Percentiles rank a stretch among this genome's conserved stretches.
phyloP scores from a whole-genome alignment of 2,888 invertebrate genomes.

The Meloe dianella region DNA sequence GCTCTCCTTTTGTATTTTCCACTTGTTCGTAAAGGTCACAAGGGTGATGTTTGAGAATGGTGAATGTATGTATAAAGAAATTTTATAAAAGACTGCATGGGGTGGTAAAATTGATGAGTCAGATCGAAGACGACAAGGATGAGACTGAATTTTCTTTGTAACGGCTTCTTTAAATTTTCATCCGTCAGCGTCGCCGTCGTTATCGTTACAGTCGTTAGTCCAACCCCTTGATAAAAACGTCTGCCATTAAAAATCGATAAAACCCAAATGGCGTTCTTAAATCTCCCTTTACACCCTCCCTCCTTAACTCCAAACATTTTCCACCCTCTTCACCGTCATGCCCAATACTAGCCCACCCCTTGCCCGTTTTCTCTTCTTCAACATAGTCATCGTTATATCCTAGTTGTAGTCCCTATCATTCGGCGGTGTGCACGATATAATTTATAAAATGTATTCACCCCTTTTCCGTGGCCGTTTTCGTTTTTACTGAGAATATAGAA shows the following conservation, averaged over 20 bases:
- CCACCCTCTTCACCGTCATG: conserved; percentile 14
- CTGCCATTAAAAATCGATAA: conserved; percentile 57
- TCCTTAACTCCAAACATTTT: conserved; percentile 15
- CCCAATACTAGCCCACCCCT: conserved; percentile 11
- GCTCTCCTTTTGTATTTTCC: conserved; percentile 5
- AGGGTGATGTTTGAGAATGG: conserved; percentile 13
- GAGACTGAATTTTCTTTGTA: not conserved
- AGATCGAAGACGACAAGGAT: conserved; percentile 12
- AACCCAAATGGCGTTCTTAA: conserved; percentile 57
- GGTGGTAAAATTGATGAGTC: conserved; percentile 3
- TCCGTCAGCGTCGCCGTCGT: conserved; percentile 14
- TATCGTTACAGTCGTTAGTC: conserved; percentile 1
- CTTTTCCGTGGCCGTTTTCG: conserved; percentile 40
- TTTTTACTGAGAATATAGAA: conserved; percentile 11
- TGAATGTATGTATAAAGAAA: conserved; percentile 47
- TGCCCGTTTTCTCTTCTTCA: conserved; percentile 13
- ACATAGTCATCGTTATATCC: not conserved
- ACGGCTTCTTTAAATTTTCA: conserved; percentile 10
- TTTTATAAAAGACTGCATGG: conserved; percentile 29
- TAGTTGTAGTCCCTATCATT: not conserved
- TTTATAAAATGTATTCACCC: conserved; percentile 57
- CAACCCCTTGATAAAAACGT: conserved; percentile 41
- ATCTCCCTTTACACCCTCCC: conserved; percentile 41
- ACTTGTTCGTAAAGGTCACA: not conserved
- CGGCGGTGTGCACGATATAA: conserved; percentile 48